Base-by-base conservation (phyloP, 2,113 vertebrate genomes). In the Dasypus novemcinctus region DNA sequence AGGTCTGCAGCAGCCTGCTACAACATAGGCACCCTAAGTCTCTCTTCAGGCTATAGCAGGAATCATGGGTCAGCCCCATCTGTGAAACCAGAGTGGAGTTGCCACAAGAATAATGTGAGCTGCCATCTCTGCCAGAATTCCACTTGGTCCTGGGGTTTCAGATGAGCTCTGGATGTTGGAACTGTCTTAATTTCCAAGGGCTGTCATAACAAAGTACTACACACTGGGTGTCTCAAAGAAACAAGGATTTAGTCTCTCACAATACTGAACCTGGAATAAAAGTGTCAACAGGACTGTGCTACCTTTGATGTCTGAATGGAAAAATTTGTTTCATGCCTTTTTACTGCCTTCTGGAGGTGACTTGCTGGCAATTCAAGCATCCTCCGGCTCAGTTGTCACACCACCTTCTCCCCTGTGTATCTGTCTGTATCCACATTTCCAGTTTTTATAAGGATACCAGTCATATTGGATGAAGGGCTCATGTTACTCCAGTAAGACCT, bases 1-100 rank as follows among this genome's bases (percentile, higher is more conserved):
- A 15, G 38, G 75, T 5, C 14, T 23, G n/a, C 29, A 6, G 1
- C 8, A 0, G 0, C 59, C 8, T n/a, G 49, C 21, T 36, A 0
- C 41, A 29, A 11, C 27, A 31, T 6, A 13, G 31, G 7, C 54
- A 59, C 33, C 36, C 21, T 27, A 46, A 23, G 54, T 23, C 21
- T 49, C 5, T 64, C 8, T 41, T 36, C 8, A 52, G 72, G 59
- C 8, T 31, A 5, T 0, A 17, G 43, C 2, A 3, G 41, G 31
- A 14, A 2, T 25, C 18, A 1, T 0, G 27, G 10, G 18, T 10
- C 29, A 25, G 31, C 54, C 2, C 25, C 63, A 69, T 52, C 29
- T 10, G 17, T 29, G 25, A 63, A 54, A 4, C 38, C 3, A 4
- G 5, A 54, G 57, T 11, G 13, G 25, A 63, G 43, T 18, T 27